Conservation (phyloP, 35 echinoderm and acorn worm genomes). For the Apostichopus parvimensis region DNA sequence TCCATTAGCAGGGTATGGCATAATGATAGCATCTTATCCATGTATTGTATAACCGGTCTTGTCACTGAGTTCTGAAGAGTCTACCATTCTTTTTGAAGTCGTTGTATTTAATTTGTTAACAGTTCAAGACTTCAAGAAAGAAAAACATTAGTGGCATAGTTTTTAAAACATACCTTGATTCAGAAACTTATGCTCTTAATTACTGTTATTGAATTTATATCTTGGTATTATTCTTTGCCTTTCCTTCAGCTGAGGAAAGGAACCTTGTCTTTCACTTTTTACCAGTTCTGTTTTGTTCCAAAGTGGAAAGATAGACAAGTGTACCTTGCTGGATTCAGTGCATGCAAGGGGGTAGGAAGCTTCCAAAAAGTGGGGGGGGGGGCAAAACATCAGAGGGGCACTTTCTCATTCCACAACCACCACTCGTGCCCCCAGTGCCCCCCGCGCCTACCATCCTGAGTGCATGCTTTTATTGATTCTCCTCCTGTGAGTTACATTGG, state of each 20-base stretch:
- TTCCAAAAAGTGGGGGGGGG: no score
- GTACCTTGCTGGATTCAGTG: not conserved
- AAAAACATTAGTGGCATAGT: not conserved
- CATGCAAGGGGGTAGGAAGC: not conserved
- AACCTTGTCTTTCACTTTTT: conserved; percentile 18
- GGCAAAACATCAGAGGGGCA: no score
- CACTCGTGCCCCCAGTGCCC: no score
- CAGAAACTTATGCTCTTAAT: not conserved
- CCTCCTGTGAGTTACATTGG: not conserved
- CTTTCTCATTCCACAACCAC: no score
- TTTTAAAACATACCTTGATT: not conserved
- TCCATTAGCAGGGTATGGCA: not conserved
- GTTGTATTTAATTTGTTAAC: not conserved
- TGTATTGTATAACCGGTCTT: no score
- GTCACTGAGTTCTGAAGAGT: no score
- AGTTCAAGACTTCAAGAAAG: not conserved
- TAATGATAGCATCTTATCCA: not conserved
- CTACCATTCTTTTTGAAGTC: no score
- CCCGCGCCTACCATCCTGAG: no score
- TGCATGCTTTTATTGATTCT: conserved; percentile 9
- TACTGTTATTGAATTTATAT: not conserved
- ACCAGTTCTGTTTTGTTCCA: conserved; percentile 6
- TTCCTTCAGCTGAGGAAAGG: no score
- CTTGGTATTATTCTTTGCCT: not conserved
- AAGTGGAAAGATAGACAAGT: conserved; percentile 24